phyloP scores from a whole-genome alignment of 2,888 invertebrate species.

The Clanis bilineata region DNA sequence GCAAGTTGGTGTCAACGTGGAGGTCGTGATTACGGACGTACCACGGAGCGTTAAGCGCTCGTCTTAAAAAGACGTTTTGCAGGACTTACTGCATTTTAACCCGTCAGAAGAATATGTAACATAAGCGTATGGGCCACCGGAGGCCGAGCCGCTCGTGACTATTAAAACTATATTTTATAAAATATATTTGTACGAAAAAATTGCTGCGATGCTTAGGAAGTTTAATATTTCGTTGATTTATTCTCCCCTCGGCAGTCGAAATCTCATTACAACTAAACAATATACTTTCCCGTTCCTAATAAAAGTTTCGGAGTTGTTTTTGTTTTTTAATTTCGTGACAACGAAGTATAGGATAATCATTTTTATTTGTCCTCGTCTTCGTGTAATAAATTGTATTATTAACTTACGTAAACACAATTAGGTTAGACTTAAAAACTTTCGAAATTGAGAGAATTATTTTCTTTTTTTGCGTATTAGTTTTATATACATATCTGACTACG shows the following conservation, averaged over 20 bases:
- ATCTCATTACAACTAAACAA: conserved; percentile 6
- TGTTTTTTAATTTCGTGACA: conserved; percentile 1
- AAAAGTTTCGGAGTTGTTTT: conserved; percentile 13
- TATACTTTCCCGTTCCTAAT: conserved; percentile 6
- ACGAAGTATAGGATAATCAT: not conserved
- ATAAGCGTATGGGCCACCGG: no score
- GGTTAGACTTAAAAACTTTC: not conserved
- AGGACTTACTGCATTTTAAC: no score
- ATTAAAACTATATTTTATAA: no score
- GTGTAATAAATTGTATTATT: not conserved
- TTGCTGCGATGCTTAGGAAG: not conserved
- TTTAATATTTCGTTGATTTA: not conserved
- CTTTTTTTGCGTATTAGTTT: no score
- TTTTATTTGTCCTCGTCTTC: not conserved
- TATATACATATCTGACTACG: no score
- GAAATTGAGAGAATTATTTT: not conserved
- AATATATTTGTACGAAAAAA: not conserved
- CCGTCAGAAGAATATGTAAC: no score
- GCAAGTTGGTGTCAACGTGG: no score
- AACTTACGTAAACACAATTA: not conserved
- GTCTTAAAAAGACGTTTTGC: no score
- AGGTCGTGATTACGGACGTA: no score
- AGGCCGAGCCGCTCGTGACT: no score
- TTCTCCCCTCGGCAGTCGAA: not conserved
- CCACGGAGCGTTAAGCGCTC: no score